phyloP scores from a whole-genome alignment of 2,797 vertebrate species.

The Coendou prehensilis region DNA sequence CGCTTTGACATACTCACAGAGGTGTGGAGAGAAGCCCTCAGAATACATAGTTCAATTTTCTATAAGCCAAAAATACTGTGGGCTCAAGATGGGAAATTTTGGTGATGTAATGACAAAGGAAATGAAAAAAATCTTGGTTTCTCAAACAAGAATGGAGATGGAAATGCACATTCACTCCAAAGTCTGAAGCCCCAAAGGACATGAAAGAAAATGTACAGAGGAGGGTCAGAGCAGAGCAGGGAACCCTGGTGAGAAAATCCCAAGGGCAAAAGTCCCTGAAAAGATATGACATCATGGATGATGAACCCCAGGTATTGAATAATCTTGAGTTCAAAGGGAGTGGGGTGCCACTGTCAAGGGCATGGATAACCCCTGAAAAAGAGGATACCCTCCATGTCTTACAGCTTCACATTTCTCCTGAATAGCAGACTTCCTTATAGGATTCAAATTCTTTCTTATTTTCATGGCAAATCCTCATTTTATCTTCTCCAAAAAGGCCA shows the following conservation, averaged over 20 bases:
- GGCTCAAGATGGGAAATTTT: not conserved
- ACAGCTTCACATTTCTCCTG: not conserved
- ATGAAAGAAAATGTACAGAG: not conserved
- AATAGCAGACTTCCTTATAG: not conserved
- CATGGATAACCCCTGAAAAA: not conserved
- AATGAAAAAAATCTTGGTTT: not conserved
- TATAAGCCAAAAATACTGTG: not conserved
- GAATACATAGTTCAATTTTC: not conserved
- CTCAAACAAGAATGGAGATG: not conserved
- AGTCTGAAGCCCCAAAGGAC: not conserved
- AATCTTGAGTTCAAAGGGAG: not conserved
- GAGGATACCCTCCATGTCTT: not conserved
- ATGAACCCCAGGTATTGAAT: not conserved
- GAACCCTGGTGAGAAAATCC: not conserved
- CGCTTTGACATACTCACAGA: not conserved
- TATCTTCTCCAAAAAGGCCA: constrained; percentile 38
- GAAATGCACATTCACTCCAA: not conserved
- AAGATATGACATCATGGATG: not conserved
- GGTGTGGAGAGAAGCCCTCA: not conserved
- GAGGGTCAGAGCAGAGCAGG: not conserved
- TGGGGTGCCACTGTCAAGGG: not conserved
- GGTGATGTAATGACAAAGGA: not conserved
- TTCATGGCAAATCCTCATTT: constrained; percentile 63
- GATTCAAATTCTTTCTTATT: constrained; percentile 23
- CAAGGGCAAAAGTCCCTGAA: not conserved